Percentiles rank a stretch among this genome's conserved stretches.
Evolutionary conservation across 2,888 invertebrate genomes (phyloP).

Genomic region (Apotomis turbidana): DNA sequence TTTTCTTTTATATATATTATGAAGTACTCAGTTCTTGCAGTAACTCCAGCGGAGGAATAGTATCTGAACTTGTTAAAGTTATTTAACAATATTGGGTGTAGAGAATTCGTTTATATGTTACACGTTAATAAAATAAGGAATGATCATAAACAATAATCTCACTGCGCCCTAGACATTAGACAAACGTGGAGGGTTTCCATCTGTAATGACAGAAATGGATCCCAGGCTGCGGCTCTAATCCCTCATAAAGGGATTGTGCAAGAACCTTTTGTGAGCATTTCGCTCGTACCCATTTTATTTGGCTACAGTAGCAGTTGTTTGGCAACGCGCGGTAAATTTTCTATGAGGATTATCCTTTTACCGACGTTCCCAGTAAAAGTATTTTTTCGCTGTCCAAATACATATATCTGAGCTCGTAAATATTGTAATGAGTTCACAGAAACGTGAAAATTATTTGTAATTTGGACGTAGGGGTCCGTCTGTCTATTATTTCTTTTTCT

Average conservation of each 20-base stretch:
- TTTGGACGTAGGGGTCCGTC: not conserved
- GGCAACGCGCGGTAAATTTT: conserved; percentile 36
- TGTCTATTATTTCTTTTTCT: no score
- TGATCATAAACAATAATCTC: not conserved
- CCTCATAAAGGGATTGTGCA: conserved; percentile 35
- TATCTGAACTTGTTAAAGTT: no score
- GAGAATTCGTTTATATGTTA: no score
- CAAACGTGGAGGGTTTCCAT: conserved; percentile 10
- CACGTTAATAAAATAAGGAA: no score
- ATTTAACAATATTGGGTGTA: no score
- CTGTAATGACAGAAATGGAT: conserved; percentile 28
- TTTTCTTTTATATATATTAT: no score
- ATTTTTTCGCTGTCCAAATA: conserved; percentile 10
- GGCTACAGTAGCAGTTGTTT: conserved; percentile 27
- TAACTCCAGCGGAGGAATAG: no score
- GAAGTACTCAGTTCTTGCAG: no score
- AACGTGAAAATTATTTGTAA: not conserved
- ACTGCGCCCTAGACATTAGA: conserved; percentile 22
- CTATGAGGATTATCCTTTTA: conserved; percentile 33
- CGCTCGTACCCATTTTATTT: conserved; percentile 35
- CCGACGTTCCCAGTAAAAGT: conserved; percentile 6
- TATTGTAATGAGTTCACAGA: not conserved
- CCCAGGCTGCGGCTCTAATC: conserved; percentile 24
- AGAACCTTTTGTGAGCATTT: conserved; percentile 31
- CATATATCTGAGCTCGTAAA: not conserved